These are phyloP conservation scores for Cyrtorhinus lividipennis DNA, from an alignment of 1,140 invertebrate species.

Conservation along the genomic window DNA sequence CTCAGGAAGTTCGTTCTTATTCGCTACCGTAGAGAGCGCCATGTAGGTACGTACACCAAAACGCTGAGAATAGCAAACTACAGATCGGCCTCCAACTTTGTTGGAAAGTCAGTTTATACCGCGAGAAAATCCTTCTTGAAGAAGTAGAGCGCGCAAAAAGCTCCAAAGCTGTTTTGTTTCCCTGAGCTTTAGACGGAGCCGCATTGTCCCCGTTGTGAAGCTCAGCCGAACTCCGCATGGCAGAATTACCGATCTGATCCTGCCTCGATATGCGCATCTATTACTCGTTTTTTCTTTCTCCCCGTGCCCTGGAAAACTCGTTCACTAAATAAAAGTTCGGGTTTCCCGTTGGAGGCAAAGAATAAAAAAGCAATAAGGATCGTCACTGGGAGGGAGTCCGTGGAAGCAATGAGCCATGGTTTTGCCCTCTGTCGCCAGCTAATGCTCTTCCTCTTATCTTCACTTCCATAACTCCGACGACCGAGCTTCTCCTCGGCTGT, in stretches of 20 bases:
- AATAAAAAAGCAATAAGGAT: slow-evolving; percentile 6
- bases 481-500: neutral
- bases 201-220: neutral
- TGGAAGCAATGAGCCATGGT: slow-evolving; percentile 1
- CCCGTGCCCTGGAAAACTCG: neutral
- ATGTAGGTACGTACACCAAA: no score
- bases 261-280: neutral
- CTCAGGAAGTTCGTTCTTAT: no score
- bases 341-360: neutral
- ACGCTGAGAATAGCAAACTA: no score
- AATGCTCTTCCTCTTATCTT: neutral
- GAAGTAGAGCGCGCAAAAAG: neutral
- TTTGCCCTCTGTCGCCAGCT: neutral
- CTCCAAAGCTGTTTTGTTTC: slow-evolving; percentile 8
- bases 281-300: neutral
- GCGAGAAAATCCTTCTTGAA: neutral
- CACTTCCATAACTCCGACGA: slow-evolving; percentile 7
- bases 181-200: neutral
- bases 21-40: no score
- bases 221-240: neutral
- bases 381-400: neutral
- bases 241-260: slow-evolving; percentile 1
- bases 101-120: neutral
- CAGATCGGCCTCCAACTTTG: neutral
- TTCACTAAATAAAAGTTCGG: slow-evolving; percentile 6